A percentile compares a stretch with the other conserved stretches of the same genome.
phyloP scores from a whole-genome alignment of 92 coral and sea anemone species.

The Muricea muricata region DNA sequence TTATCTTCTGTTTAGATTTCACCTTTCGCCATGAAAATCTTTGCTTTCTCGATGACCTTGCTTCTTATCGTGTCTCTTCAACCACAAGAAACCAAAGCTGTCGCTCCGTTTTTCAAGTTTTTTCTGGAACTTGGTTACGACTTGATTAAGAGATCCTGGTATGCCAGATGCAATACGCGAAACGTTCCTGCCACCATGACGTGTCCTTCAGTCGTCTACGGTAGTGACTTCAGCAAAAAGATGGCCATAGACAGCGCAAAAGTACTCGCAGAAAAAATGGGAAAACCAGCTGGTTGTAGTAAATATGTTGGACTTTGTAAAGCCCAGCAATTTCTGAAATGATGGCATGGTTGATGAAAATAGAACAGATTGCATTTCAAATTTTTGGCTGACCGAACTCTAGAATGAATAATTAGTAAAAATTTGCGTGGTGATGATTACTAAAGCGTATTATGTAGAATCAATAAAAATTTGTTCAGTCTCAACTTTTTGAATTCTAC shows the following conservation, averaged over 20 bases:
- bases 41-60: neutral
- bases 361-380: neutral
- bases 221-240: slow-evolving; percentile 12
- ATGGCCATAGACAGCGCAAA: slow-evolving; percentile 47
- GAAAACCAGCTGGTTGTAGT: slow-evolving; percentile 45
- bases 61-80: neutral
- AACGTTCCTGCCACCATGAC: slow-evolving; percentile 35
- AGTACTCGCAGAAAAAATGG: slow-evolving; percentile 25
- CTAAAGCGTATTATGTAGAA: neutral
- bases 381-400: neutral
- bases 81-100: neutral
- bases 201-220: slow-evolving; percentile 59
- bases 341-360: neutral
- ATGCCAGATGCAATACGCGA: slow-evolving; percentile 60
- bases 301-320: slow-evolving; percentile 60
- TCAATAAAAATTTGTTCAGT: neutral
- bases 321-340: neutral
- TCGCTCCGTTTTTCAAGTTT: slow-evolving; percentile 30
- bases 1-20: neutral
- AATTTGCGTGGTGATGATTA: neutral
- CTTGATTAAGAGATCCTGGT: slow-evolving; percentile 42
- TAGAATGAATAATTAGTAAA: neutral
- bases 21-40: neutral
- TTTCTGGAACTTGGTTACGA: slow-evolving; percentile 1
- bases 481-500: neutral